Conservation (phyloP, 53 echinoderm and acorn worm species). For the Holothuria scabra region DNA sequence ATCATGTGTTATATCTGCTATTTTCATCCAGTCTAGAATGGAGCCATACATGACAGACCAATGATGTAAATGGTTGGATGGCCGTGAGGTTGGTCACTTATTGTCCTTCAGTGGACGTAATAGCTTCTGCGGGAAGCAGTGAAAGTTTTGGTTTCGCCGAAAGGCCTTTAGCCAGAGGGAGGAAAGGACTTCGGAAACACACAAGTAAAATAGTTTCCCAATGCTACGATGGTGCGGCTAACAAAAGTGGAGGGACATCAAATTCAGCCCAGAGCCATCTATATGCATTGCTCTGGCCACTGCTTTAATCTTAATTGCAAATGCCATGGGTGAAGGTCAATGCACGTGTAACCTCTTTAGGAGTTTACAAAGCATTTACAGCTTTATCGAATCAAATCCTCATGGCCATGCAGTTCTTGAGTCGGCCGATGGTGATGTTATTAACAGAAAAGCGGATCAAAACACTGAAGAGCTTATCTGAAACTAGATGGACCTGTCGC, state of each 20-base stretch:
- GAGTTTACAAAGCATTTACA: slow-evolving; percentile 26
- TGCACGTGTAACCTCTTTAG: slow-evolving; percentile 34
- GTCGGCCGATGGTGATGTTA: slow-evolving; percentile 6
- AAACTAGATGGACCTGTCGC: slow-evolving; percentile 15
- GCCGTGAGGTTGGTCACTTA: no score
- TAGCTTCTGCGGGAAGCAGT: no score
- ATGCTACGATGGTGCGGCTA: slow-evolving; percentile 45
- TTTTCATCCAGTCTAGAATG: no score
- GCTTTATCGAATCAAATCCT: slow-evolving; percentile 32
- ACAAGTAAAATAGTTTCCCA: no score
- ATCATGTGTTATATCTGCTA: no score
- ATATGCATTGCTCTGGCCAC: slow-evolving; percentile 31
- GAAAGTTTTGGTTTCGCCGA: no score
- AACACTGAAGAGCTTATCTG: slow-evolving; percentile 22
- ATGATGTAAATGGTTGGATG: no score
- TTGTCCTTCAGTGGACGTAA: no score
- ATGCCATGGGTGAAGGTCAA: slow-evolving; percentile 2
- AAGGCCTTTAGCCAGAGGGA: no score
- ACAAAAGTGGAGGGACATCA: slow-evolving; percentile 16
- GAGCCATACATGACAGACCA: no score
- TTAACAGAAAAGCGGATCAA: slow-evolving; percentile 13
- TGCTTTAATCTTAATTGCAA: slow-evolving; percentile 36
- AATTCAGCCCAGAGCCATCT: slow-evolving; percentile 34
- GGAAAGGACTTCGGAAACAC: no score
- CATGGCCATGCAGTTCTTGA: slow-evolving; percentile 24